Base-by-base conservation (phyloP, 2,888 invertebrate genomes). In the Erpobdella octoculata region DNA sequence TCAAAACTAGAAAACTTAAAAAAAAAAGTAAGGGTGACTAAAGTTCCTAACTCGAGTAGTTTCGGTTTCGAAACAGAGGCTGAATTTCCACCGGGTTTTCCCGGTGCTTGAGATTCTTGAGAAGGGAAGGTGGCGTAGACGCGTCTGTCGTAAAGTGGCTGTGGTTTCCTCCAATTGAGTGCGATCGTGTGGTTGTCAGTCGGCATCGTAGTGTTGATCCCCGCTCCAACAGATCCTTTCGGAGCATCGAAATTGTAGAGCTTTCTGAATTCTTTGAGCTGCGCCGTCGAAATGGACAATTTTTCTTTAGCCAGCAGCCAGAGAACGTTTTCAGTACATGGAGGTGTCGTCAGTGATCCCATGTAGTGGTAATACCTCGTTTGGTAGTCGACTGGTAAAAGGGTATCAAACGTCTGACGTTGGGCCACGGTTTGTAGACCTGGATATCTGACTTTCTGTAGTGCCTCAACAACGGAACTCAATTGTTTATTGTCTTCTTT, bases 281-380 rank as follows among this genome's bases (percentile, higher is more conserved):
- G 53, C 12, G 21, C 53, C 21, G 53, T 25, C 53, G 53, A 53
- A 5, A 53, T 8, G 8, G 53, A 25, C 53, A 53, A 18, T n/a
- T 53, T 53, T 8, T 28, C 28, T 53, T 53, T 28, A 25, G 21
- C 53, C 12, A 70, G 36, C 1, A 48, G 35, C 70, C 70, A 70
- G 35, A 70, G 21, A 38, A 70, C 70, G 38, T 36, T 59, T 37
- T 70, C 70, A 33, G 70, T 58, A 59, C 70, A 70, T 33, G 70
- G 70, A 2, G 70, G 70, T 25, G 70, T 70, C 25, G 70, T 70
- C n/a, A 70, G 70, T 15, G 70, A 70, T 21, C 70, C 70, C 9
- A 70, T 36, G 59, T 70, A 70, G 28, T 36, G 35, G 58, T 59
- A 70, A 31, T 58, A 70, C 5, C 35, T 31, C 36, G 59, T 70